Conservation (phyloP, 1,140 invertebrate genomes). For the Aphaenogaster floridana region DNA sequence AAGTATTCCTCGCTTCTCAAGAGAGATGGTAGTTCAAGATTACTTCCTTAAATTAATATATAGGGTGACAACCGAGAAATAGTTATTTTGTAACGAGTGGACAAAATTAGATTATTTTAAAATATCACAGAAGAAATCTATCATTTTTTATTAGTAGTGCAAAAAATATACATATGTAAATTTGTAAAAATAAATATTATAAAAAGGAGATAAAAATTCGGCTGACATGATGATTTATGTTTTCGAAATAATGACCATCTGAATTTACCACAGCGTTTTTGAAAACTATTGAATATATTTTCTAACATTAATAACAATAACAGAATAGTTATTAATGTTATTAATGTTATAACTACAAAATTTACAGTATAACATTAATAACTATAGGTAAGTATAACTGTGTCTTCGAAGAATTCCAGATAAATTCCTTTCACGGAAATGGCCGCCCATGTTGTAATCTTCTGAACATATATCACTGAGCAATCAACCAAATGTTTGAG, state of each 20-base stretch:
- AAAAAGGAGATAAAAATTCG: neutral
- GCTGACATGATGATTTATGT: neutral
- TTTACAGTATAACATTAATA: neutral
- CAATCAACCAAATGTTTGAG: neutral
- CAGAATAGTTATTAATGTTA: too few relatives aligned
- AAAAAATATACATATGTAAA: neutral
- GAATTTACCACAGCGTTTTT: too few relatives aligned
- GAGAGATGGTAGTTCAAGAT: neutral
- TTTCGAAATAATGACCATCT: too few relatives aligned
- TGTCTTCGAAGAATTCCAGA: neutral
- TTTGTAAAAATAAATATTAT: neutral
- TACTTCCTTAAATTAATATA: neutral
- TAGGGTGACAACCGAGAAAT: too few relatives aligned
- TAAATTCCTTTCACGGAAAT: neutral
- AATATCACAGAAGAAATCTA: neutral
- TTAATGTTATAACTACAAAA: too few relatives aligned
- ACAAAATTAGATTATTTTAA: neutral
- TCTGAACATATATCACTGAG: neutral
- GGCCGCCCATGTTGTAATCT: neutral
- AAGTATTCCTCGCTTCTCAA: neutral
- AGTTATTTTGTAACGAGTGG: neutral
- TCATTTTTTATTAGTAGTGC: neutral
- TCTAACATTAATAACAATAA: neutral
- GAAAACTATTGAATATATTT: too few relatives aligned
- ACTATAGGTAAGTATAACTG: neutral